Evolutionary conservation across 2,888 invertebrate genomes (phyloP).

Genomic region (Orthonevra nobilis): DNA sequence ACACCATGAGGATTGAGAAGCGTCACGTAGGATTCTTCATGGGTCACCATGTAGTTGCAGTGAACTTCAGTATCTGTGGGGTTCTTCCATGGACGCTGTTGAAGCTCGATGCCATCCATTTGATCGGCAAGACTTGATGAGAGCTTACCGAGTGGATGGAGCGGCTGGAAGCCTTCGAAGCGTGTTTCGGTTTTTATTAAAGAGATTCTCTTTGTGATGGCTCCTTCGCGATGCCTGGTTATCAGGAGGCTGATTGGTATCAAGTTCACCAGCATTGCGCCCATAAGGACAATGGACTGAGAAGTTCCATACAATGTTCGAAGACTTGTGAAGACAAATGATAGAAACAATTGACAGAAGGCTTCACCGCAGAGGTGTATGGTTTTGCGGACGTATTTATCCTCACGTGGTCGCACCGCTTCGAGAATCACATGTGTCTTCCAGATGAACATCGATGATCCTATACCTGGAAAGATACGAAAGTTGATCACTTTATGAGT

Average conservation of each 20-base stretch:
- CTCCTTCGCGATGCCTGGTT: slow-evolving; percentile 77
- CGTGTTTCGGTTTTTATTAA: slow-evolving; percentile 77
- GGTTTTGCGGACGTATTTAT: slow-evolving; percentile 79
- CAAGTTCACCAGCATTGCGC: slow-evolving; percentile 78
- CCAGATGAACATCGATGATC: slow-evolving; percentile 77
- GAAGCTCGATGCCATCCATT: slow-evolving; percentile 78
- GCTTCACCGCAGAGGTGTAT: slow-evolving; percentile 79
- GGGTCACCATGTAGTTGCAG: slow-evolving; percentile 77
- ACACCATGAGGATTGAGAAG: slow-evolving; percentile 79
- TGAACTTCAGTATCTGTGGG: slow-evolving; percentile 76
- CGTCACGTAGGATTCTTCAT: slow-evolving; percentile 78
- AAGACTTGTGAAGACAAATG: slow-evolving; percentile 79
- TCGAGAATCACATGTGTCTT: slow-evolving; percentile 79
- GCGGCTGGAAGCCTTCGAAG: slow-evolving; percentile 72
- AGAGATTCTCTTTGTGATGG: slow-evolving; percentile 77
- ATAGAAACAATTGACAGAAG: slow-evolving; percentile 79
- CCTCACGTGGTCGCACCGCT: slow-evolving; percentile 79
- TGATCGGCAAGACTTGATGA: slow-evolving; percentile 76
- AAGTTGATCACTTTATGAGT: too few relatives aligned
- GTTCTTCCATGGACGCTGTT: slow-evolving; percentile 76
- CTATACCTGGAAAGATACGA: too few relatives aligned
- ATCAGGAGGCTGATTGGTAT: slow-evolving; percentile 78
- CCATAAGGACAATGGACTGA: slow-evolving; percentile 78
- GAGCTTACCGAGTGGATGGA: slow-evolving; percentile 75
- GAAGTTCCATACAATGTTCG: slow-evolving; percentile 79